Evolutionary conservation across 92 coral and sea anemone species (phyloP).

Genomic region (Zoanthus sansibaricus): DNA sequence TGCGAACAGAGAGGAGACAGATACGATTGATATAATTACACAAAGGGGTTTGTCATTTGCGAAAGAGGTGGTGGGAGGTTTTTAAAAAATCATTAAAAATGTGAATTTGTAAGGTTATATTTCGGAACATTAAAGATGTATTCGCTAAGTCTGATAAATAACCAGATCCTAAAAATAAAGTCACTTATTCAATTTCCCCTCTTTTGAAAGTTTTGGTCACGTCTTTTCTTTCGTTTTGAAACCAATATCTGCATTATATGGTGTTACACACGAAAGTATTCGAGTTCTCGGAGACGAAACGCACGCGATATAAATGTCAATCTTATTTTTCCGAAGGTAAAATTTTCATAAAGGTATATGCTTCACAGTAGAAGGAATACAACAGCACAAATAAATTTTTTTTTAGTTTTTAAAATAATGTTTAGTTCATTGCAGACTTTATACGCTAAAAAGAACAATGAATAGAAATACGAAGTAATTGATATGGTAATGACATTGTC

Average conservation of each 20-base stretch:
- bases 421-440: not conserved
- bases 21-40: not conserved
- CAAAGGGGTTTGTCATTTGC: slow-evolving; percentile 8
- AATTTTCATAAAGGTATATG: not conserved
- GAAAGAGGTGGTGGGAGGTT: not conserved
- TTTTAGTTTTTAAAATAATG: not conserved
- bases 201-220: not conserved
- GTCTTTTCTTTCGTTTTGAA: not conserved
- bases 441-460: slow-evolving; percentile 16
- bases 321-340: not conserved
- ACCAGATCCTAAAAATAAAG: not conserved
- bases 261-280: slow-evolving; percentile 11
- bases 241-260: not conserved
- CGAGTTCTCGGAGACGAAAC: slow-evolving; percentile 18
- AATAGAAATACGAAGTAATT: not conserved
- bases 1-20: not conserved
- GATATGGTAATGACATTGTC: slow-evolving; percentile 5
- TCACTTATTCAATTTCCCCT: not conserved
- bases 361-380: not conserved
- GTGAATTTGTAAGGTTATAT: not conserved
- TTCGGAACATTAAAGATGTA: no score
- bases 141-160: not conserved
- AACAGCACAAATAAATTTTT: not conserved
- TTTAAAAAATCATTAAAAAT: not conserved
- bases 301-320: not conserved